phyloP scores from a whole-genome alignment of 2,113 vertebrate genomes.

The Cryptomyrus ogoouensis region DNA sequence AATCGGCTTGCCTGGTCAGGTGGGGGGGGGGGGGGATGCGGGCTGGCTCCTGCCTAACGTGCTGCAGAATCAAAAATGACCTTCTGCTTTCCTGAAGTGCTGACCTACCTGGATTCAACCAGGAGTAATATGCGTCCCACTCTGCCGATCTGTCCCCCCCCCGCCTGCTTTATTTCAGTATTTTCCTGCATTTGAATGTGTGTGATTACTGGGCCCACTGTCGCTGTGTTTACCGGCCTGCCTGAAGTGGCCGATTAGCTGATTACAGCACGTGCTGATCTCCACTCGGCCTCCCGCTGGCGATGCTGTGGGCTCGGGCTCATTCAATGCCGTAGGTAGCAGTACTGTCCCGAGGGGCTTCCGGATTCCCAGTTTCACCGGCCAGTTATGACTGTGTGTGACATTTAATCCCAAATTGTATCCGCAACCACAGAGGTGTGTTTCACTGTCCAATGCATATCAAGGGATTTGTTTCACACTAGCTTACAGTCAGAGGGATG shows the following conservation, averaged over 20 bases:
- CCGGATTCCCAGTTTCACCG: background rate
- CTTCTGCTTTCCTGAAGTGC: no score
- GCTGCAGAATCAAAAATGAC: background rate
- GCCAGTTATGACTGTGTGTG: background rate
- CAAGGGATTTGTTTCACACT: background rate
- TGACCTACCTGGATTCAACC: background rate
- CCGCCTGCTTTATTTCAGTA: background rate
- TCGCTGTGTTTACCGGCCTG: constrained; percentile 44
- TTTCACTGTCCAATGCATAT: background rate
- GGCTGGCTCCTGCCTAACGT: no score
- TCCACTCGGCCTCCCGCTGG: background rate
- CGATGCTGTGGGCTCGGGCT: background rate
- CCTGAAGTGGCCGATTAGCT: constrained; percentile 73
- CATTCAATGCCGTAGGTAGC: background rate
- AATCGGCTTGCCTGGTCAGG: background rate
- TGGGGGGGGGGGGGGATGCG: background rate
- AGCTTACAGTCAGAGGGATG: background rate
- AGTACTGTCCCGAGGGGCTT: background rate
- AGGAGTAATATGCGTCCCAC: background rate
- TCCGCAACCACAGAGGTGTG: background rate
- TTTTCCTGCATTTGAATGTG: constrained; percentile 46
- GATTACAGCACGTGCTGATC: constrained; percentile 65
- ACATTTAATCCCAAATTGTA: background rate
- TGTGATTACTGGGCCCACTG: constrained; percentile 64
- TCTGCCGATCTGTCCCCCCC: background rate